These are phyloP conservation scores for Harpalus rufipes DNA, from an alignment of 2,888 invertebrate species.

Conservation along the genomic window DNA sequence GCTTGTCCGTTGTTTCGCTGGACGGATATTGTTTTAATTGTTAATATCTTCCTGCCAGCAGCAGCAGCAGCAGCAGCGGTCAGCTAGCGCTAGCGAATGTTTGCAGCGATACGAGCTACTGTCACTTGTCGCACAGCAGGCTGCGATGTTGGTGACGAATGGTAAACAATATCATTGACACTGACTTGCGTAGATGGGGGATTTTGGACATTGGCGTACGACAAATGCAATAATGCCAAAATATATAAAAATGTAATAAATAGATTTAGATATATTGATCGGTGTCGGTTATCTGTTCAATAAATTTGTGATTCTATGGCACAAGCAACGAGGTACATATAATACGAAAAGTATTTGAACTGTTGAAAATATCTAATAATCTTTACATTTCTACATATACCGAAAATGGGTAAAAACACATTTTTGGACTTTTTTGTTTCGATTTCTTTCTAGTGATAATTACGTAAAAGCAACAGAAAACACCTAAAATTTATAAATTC, in stretches of 20 bases:
- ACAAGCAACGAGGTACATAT: too few species aligned
- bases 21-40: constrained; percentile 61
- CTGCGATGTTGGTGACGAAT: constrained; percentile 9
- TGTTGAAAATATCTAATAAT: too few species aligned
- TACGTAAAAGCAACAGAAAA: too few species aligned
- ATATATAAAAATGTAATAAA: not conserved
- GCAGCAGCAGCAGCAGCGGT: constrained; percentile 9
- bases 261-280: too few species aligned
- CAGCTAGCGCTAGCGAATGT: constrained; percentile 12
- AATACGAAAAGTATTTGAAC: too few species aligned
- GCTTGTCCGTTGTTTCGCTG: constrained; percentile 47
- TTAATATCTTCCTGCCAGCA: constrained; percentile 59
- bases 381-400: too few species aligned
- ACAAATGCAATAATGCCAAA: not conserved
- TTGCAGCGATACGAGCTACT: constrained; percentile 9
- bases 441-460: too few species aligned
- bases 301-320: too few species aligned
- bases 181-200: constrained; percentile 6
- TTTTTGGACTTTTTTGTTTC: too few species aligned
- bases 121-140: constrained; percentile 33
- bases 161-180: constrained; percentile 37
- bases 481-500: too few species aligned
- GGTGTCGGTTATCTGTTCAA: too few species aligned
- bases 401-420: too few species aligned
- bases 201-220: constrained; percentile 8